Base-by-base conservation (phyloP, 2,888 invertebrate species). In the Tanaodytes sp. region DNA sequence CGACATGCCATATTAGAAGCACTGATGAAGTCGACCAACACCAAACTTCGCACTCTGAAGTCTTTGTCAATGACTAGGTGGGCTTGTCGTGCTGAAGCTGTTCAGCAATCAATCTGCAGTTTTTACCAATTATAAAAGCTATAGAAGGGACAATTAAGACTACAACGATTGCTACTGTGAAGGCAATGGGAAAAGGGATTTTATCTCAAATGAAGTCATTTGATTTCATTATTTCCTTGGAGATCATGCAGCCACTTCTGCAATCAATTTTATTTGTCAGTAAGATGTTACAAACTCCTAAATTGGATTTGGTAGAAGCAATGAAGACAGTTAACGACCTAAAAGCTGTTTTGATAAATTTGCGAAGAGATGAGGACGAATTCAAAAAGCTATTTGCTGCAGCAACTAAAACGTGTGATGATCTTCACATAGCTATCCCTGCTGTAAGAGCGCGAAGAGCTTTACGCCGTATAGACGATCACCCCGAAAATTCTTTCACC, bases 71-170 rank as follows among this genome's bases (percentile, higher is more conserved):
- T 11, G n/a, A 55, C 64, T 11, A 27, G 64, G 19, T 65, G 51
- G 64, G 45, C 64, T 15, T 65, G 64, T 45, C 51, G 58, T 12
- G 57, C 57, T 15, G 57, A 65, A 31, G 51, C 58, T 5, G 57
- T 65, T 31, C 45, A 9, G 64, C 58, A 6, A 20, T 65, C 9
- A 9, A 31, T 15, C 9, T 16, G 9, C 43, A 65, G 14, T 43
- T 37, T 12, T 8, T 8, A 16, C 1, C 12, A 30, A 52, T 65
- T 31, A n/a, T 58, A 2, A 1, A 36, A 46, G 57, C 64, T 18
- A 51, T 55, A 20, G 43, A 52, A 46, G 12, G 18, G 43, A 51
- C 18, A 15, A 2, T 14, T 8, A 1, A 45, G 0, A 19, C 3
- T 12, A 55, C 45, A 19, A 33, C 16, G 12, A 8, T 9, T 33